Percentiles rank a stretch among this genome's conserved stretches.
phyloP scores from a whole-genome alignment of 2,888 invertebrate genomes.

The Dolomedes plantarius region DNA sequence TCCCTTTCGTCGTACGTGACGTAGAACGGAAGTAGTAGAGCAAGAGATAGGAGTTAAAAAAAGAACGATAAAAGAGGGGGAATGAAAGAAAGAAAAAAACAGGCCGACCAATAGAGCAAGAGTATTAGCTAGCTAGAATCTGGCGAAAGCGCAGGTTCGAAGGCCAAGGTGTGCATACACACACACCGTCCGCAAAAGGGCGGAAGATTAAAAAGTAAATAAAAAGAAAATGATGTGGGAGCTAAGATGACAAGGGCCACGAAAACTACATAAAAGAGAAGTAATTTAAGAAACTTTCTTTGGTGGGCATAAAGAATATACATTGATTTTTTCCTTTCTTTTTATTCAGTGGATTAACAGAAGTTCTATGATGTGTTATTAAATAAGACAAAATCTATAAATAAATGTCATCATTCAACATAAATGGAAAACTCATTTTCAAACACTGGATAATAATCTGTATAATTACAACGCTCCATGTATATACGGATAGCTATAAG shows the following conservation, averaged over 20 bases:
- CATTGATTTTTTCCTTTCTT: too few relatives aligned
- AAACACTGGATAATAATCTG: too few relatives aligned
- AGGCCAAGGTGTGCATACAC: not conserved
- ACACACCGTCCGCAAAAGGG: not conserved
- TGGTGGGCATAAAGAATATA: too few relatives aligned
- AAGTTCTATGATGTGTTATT: too few relatives aligned
- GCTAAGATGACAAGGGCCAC: not conserved
- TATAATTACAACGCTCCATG: too few relatives aligned
- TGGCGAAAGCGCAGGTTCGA: not conserved
- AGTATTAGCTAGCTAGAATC: not conserved
- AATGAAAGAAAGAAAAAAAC: not conserved
- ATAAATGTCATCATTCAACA: too few relatives aligned
- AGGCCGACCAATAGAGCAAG: not conserved
- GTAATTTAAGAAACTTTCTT: too few relatives aligned
- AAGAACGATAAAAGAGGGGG: not conserved
- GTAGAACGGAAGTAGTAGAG: slow-evolving; percentile 1
- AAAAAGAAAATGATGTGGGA: not conserved
- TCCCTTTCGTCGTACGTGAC: not conserved
- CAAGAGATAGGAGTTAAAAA: not conserved
- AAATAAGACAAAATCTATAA: too few relatives aligned
- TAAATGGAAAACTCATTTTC: too few relatives aligned
- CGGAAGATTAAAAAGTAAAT: not conserved
- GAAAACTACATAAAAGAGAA: too few relatives aligned
- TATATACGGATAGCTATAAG: too few relatives aligned
- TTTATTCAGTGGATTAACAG: too few relatives aligned